Evolutionary conservation across 1,140 invertebrate species (phyloP), one percentile per base, ranked within the genome.

Genomic region (Tribolium castaneum): DNA sequence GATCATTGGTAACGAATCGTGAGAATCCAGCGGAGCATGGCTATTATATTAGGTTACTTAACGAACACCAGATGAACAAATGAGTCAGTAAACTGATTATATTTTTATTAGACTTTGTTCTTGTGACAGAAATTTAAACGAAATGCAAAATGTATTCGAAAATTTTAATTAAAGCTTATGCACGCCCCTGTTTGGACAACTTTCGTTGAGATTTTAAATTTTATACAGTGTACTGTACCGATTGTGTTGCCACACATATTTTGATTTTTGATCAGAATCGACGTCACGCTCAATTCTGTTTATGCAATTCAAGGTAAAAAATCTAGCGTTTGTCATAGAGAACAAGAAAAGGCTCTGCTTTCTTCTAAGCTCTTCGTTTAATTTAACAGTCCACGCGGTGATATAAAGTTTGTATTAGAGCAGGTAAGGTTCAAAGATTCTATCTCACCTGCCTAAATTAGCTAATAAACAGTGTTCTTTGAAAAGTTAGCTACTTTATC

Each of bases 21-120:
- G 76, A 81, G 77, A 78, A 75, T 80, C 62, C 81, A 78, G 76
- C 77, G 78, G 77, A 76, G 77, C 82, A 70, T 75, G 79, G 71
- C 74, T 74, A 80, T 80, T 78, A 83, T 83, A 83, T 83, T 83
- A 83, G 80, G 82, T 83, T 83, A 83, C 79, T 81, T 81, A 83
- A 83, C 82, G 82, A 83, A 82, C 80, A 62, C 56, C 76, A 80
- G 79, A 80, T 80, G 76, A 80, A 66, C 80, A 78, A 83, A 82
- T 80, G 80, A 78, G 66, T 79, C 79, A 81, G 79, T 75, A 78
- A 82, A 83, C 80, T 82, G 78, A 80, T 76, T 82, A 81, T 81
- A 83, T 83, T 83, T 83, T 83, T 80, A 79, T 82, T 81, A 79
- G 72, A 80, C 76, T 39, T 70, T 76, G 56, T 81, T 80, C 80